Conservation (phyloP, 2,888 invertebrate species). For the Dolichopus griseipennis region DNA sequence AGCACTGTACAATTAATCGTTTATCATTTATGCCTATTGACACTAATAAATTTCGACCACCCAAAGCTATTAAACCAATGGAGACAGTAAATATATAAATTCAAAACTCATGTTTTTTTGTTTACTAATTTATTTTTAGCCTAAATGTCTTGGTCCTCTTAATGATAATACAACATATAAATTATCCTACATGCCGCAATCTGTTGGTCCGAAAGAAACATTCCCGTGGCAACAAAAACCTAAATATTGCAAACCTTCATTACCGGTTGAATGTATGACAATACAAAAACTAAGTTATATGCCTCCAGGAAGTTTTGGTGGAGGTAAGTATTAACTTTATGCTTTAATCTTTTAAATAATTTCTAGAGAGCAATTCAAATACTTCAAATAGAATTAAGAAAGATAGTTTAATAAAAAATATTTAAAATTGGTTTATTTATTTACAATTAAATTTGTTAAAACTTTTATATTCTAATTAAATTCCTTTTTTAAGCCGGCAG, state of each 20-base stretch:
- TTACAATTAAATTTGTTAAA: no score
- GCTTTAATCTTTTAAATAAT: no score
- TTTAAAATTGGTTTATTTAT: no score
- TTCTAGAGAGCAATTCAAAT: no score
- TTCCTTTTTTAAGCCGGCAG: not conserved
- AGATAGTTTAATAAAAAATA: no score
- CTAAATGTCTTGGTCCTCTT: slow-evolving; percentile 28
- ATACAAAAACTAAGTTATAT: slow-evolving; percentile 56
- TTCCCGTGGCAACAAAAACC: slow-evolving; percentile 35
- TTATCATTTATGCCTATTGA: slow-evolving; percentile 38
- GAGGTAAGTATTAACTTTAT: not conserved
- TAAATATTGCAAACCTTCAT: slow-evolving; percentile 32
- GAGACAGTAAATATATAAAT: slow-evolving; percentile 30
- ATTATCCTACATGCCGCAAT: slow-evolving; percentile 48
- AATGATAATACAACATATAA: slow-evolving; percentile 48
- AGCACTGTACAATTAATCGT: slow-evolving; percentile 38
- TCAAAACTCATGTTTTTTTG: not conserved
- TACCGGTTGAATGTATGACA: slow-evolving; percentile 45
- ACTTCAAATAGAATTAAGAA: no score
- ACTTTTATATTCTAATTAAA: not conserved
- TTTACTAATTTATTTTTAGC: slow-evolving; percentile 16
- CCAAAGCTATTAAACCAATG: slow-evolving; percentile 29
- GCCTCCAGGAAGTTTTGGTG: slow-evolving; percentile 44
- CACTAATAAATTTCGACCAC: slow-evolving; percentile 27
- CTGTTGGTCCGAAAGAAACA: slow-evolving; percentile 34